Evolutionary conservation across 2,797 vertebrate species (phyloP), one percentile per base, ranked within the genome.

Genomic region (Sebastes goodei): DNA sequence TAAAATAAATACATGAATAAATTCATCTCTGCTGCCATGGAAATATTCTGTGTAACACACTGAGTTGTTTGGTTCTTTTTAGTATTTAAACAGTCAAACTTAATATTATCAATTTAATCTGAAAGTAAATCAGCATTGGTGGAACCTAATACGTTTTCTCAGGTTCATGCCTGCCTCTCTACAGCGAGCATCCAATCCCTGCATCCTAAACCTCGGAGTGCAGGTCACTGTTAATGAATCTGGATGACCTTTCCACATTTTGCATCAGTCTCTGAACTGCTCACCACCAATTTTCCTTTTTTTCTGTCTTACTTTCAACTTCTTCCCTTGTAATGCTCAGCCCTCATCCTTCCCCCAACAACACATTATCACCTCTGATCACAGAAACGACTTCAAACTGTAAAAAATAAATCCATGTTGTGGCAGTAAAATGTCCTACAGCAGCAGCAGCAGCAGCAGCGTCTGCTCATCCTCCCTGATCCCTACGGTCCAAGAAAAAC

Each of bases 401-500:
- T 66, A 46, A 83, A 14, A 76, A 42, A 8, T 7, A 60, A 6
- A 60, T 70, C 61, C 79, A 74, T 60, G 9, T 21, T 76, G 17
- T 46, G 25, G 46, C 73, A 64, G 35, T 52, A n/a, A 66, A 33
- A 32, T 46, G 66, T 61, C 52, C 33, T 76, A 76, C 17, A 62
- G 15, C 27, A 75, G 60, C n/a, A 65, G 10, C n/a, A 65, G 10
- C 33, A 72, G 33, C n/a, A 65, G 10, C 33, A 72, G 33, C 5
- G 20, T 69, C 76, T 63, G 33, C 33, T 70, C 73, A 74, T 85
- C 76, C 52, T 82, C 23, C 67, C 71, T 78, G 56, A 68, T 32
- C 25, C 7, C 60, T n/a, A 49, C 7, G 23, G 21, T 78, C 84
- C 74, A 71, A 78, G 81, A 85, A 80, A 20, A 57, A 11, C 8